Evolutionary conservation across 2,888 invertebrate species (phyloP), one percentile per base, ranked within the genome.

Genomic region (Megaustenia siamemsis): DNA sequence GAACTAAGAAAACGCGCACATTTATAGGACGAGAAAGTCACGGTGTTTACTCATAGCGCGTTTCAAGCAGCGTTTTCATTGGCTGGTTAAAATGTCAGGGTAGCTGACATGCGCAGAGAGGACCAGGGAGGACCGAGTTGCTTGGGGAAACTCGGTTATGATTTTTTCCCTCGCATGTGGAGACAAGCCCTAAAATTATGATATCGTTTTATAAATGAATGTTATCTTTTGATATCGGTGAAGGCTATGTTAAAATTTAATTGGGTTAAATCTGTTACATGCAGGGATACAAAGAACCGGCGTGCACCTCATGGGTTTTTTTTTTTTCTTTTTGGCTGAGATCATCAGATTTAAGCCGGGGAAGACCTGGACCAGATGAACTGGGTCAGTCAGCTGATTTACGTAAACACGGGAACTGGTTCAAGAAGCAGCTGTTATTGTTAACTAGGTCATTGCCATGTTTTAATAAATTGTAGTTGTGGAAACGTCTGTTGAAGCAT

Each of bases 11-110:
- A n/a, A 35, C 77, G 28, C 49, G 28, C 40, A 69, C 75, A 77
- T 86, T 79, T 82, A 86, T 77, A 60, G 40, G 49, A 76, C 24
- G 4, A 53, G 4, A 15, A 38, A n/a, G n/a, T n/a, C 32, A 32
- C 38, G 24, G n/a, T 40, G 60, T 63, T 63, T 60, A 53, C 32
- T 45, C 15, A 38, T 40, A 12, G 45, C 35, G 24, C 63, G 49
- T 81, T 81, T 81, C 53, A 49, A 69, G 21, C 78, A 0, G 15
- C 63, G 21, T 60, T 73, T 73, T 82, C 73, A 86, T 86, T 86
- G 86, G 86, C 35, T 56, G 84, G 21, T 68, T 84, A 84, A 21
- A 77, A 82, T 78, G 82, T 82, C 86, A 78, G 82, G 80, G 69
- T 35, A 77, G 69, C 32, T 21, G 85, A 68, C 80, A 66, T 85